Evolutionary conservation across 1,140 invertebrate species (phyloP).

Genomic region (Eueides isabella): DNA sequence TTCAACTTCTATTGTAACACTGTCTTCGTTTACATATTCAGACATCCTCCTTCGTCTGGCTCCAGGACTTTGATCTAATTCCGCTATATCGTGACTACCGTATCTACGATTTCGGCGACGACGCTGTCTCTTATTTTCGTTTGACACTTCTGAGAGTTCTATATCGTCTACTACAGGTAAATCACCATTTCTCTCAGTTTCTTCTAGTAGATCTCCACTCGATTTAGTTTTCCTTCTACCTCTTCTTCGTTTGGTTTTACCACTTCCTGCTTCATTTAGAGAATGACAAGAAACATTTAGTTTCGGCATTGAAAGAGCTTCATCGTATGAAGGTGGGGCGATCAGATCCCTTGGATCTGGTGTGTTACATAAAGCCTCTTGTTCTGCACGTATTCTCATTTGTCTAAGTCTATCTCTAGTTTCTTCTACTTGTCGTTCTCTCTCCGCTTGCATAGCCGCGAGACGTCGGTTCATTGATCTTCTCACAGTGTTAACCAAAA

Average conservation of each 20-base stretch:
- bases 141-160: conserved; percentile 54
- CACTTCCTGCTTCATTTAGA: conserved; percentile 80
- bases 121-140: conserved; percentile 53
- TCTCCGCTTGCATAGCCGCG: conserved; percentile 82
- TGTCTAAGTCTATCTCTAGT: conserved; percentile 79
- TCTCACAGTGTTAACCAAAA: conserved; percentile 80
- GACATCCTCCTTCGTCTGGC: conserved; percentile 65
- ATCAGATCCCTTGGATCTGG: conserved; percentile 85
- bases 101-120: conserved; percentile 65
- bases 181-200: conserved; percentile 72
- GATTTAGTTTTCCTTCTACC: conserved; percentile 80
- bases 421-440: conserved; percentile 84
- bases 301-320: conserved; percentile 87
- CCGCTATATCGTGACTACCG: conserved; percentile 73
- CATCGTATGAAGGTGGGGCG: conserved; percentile 87
- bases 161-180: conserved; percentile 56
- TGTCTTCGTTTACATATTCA: conserved; percentile 55
- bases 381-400: conserved; percentile 81
- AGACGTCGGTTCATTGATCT: conserved; percentile 82
- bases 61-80: conserved; percentile 71
- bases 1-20: conserved; percentile 62
- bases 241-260: conserved; percentile 73
- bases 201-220: conserved; percentile 78
- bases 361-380: conserved; percentile 83
- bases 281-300: conserved; percentile 83